Evolutionary conservation across 2,797 vertebrate species (phyloP), one percentile per base, ranked within the genome.

Genomic region (Sylvilagus floridanus): DNA sequence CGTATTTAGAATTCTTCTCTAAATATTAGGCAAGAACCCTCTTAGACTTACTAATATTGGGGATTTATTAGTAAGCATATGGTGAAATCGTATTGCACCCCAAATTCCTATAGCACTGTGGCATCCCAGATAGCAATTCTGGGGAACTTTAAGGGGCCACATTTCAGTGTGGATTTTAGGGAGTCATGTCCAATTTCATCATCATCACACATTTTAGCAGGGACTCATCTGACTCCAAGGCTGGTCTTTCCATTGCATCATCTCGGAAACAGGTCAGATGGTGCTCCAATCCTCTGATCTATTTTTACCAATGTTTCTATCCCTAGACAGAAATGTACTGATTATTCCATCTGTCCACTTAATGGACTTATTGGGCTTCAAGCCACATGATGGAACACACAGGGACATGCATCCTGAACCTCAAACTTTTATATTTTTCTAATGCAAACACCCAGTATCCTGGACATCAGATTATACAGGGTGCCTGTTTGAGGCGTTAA

Each of bases 381-480:
- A 9, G 13, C 42, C 5, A 87, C 42, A 75, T 52, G 22, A 73
- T 22, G 35, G 26, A 47, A 32, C 8, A 66, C 24, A 37, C 11
- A 77, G 75, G 21, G 42, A 92, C 78, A 54, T 52, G 3, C 7
- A 71, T 66, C 90, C 7, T 62, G 87, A 82, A 19, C 10, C 24
- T 69, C 77, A 3, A 13, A 37, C 82, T 54, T 71, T 94, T 93
- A 85, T 57, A 72, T 35, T 11, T 96, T 88, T 66, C 30, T 17
- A 88, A 30, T 16, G 75, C 4, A n/a, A 62, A 32, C 5, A 77
- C 30, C 26, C 42, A 84, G 32, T 60, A 19, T 68, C 12, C 32
- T 35, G 11, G 16, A 66, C 65, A 72, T 92, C 19, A 22, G 42
- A 10, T 28, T 5, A 17, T 71, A 71, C 54, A 14, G 32, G 10